Conservation (phyloP, 2,797 vertebrate genomes). For the Otus scops region DNA sequence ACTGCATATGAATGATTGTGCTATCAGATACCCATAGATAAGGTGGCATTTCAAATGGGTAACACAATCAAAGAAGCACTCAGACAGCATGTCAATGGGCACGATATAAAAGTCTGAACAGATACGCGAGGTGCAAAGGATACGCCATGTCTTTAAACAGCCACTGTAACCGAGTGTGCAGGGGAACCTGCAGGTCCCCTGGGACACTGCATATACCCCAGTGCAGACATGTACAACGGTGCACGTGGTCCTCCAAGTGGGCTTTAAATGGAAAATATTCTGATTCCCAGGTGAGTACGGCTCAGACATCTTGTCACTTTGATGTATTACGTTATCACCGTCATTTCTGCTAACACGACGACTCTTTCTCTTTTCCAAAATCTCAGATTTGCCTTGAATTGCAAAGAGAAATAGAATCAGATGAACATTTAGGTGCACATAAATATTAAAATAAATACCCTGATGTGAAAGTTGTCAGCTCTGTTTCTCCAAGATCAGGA, state of each 20-base stretch:
- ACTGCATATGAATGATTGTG: background rate
- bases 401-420: background rate
- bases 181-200: background rate
- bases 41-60: background rate
- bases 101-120: background rate
- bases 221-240: rapidly evolving
- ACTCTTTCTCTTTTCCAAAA: background rate
- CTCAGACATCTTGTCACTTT: background rate
- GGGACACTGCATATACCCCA: rapidly evolving
- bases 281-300: background rate
- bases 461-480: background rate
- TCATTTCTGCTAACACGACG: background rate
- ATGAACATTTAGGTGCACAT: background rate
- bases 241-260: background rate
- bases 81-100: background rate
- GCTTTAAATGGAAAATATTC: background rate
- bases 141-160: background rate
- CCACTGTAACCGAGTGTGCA: rapidly evolving
- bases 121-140: background rate
- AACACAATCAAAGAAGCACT: background rate
- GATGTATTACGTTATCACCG: background rate
- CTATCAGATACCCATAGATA: background rate
- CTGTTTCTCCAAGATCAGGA: background rate
- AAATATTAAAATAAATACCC: background rate
- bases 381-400: background rate